Evolutionary conservation across 2,888 invertebrate species (phyloP), one percentile per base, ranked within the genome.

Genomic region (Rhimphoctona megacephalus): DNA sequence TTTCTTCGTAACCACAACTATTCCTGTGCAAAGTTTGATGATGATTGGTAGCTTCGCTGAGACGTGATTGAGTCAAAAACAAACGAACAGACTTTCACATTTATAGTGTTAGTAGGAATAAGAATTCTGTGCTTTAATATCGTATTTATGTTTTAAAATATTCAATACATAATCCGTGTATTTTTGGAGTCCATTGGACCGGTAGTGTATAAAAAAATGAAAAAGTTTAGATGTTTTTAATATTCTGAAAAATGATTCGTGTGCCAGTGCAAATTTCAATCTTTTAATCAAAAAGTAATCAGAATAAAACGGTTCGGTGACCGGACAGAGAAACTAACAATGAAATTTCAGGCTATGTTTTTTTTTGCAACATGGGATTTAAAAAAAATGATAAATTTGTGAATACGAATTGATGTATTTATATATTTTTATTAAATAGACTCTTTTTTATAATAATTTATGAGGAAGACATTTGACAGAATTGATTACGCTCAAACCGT

Each of bases 401-500:
- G 0, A n/a, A 17, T 11, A 36, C 25, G 46, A 49, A 49, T 77
- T n/a, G 19, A 19, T 49, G 25, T 54, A 49, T 72, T 66, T 72
- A 33, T 72, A 33, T 77, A 25, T 36, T 74, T 66, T 69, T 57
- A 22, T 83, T 70, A 66, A 81, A 85, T 78, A 85, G 72, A 73
- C 36, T 85, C 11, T 76, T 22, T 52, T 46, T 70, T 36, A 46
- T 64, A 73, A 74, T 74, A 67, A 39, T 77, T 39, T 49, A 54
- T n/a, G n/a, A 74, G 85, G 85, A 83, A 85, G 82, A 83, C 82
- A 57, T 30, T 66, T 66, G 67, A 70, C 33, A 64, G 54, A 49
- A 73, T 14, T 54, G 54, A 25, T 30, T 66, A 73, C 33, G 11
- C 49, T 72, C 30, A n/a, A 67, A 3, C 19, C 43, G 57, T 57